Evolutionary conservation across 2,113 vertebrate species (phyloP).

Genomic region (Parotia lawesii): DNA sequence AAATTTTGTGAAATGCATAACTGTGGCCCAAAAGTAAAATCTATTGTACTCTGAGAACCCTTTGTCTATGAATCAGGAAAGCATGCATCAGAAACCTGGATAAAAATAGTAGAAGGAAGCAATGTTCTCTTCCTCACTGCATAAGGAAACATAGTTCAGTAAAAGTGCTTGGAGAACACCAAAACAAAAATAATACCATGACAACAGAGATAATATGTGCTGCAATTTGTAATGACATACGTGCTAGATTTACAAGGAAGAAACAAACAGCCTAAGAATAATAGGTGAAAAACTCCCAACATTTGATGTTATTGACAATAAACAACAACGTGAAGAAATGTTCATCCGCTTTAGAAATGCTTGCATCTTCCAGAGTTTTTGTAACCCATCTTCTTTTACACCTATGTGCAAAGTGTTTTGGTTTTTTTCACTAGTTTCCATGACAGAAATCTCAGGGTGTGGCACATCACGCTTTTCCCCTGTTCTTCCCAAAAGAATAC

Average conservation of each 20-base stretch:
- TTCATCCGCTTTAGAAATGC: not conserved
- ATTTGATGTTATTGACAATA: not conserved
- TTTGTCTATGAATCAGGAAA: not conserved
- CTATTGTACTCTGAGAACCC: not conserved
- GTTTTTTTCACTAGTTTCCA: not conserved
- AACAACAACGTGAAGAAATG: not conserved
- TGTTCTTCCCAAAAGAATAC: not conserved
- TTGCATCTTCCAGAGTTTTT: not conserved
- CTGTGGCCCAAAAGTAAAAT: not conserved
- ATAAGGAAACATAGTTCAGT: not conserved
- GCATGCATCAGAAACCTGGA: not conserved
- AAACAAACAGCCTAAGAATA: not conserved
- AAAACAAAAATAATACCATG: not conserved
- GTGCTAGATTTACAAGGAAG: not conserved
- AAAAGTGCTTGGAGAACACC: not conserved
- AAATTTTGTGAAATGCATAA: not conserved
- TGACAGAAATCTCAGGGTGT: not conserved
- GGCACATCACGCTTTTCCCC: not conserved
- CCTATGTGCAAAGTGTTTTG: not conserved
- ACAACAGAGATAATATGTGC: not conserved
- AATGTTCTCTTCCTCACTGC: accelerated
- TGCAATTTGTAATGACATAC: not conserved
- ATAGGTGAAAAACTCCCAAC: too few species aligned
- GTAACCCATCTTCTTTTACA: not conserved
- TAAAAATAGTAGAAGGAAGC: not conserved